Base-by-base conservation (phyloP, 1,140 invertebrate genomes). In the Zophobas atratus region DNA sequence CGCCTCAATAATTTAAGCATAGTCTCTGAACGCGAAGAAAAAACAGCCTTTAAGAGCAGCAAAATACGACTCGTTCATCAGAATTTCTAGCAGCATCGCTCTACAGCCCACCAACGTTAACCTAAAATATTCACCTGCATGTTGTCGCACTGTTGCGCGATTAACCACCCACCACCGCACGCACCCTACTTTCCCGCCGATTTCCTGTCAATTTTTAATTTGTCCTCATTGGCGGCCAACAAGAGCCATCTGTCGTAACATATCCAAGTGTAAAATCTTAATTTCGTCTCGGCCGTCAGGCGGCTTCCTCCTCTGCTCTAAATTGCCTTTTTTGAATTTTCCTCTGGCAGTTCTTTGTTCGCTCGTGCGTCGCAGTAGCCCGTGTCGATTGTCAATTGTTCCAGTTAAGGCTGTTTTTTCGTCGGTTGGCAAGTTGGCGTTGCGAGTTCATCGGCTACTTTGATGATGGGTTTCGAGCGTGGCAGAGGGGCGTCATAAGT, bases 331-430 rank as follows among this genome's bases (percentile, higher is more conserved):
- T 56, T 72, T 71, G 36, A 53, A 77, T 63, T 57, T 74, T 60
- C 53, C 43, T 38, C 8, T 53, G 49, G 34, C 43, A 56, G 41
- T 67, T 53, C 51, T 51, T 72, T 72, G 70, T 72, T 72, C 71
- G 71, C 71, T 73, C 71, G 71, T 73, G 71, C 71, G 71, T 43
- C 71, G 35, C 71, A 56, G 55, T 73, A 39, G 55, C 71, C 55
- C 49, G 49, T 56, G 71, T 73, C 71, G 71, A 73, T 55, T 73
- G 71, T 73, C 71, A 73, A 73, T 73, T 73, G 55, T 55, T 73
- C n/a, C 70, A 73, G 8, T 73, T 73, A 34, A 36, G 33, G 33
- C 20, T 20, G 20, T 32, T 72, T 72, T 72, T 72, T 51, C 32
- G 46, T 36, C 51, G 36, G 38, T 70, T 35, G n/a, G 32, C 32